Evolutionary conservation across 2,113 vertebrate species (phyloP), one percentile per base, ranked within the genome.

Genomic region (Heteronetta atricapilla): DNA sequence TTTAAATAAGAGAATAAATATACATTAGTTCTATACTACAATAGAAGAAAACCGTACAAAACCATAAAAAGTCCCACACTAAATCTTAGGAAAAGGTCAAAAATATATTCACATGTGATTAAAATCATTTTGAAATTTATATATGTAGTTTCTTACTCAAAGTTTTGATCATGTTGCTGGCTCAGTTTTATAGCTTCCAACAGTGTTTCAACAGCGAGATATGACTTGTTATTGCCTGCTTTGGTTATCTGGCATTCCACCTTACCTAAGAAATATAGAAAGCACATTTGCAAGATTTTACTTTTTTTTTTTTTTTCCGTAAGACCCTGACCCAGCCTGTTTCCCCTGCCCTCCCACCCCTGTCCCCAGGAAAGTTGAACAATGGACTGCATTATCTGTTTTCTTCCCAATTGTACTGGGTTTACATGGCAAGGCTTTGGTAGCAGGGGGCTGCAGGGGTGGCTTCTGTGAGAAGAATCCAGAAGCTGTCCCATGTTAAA

Each of bases 161-260:
- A 95, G n/a, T 98, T 98, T 95, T 98, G 98, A 70, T 98, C 97
- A 84, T 98, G 90, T 86, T 68, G 90, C 82, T 97, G 95, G 79
- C 97, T 98, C 56, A 98, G 62, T 55, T 96, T 97, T 96, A 99
- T 95, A 95, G 98, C 97, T 73, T 98, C 95, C 84, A 97, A 93
- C 17, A 99, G 97, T 82, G 92, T 97, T 77, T 98, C 94, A 77
- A 89, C 58, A 95, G 95, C 94, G 77, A 20, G 40, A 76, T 84
- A 91, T 52, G 96, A 95, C 34, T 94, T 95, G 73, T 90, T 74
- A 83, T 90, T 83, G 58, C 95, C 70, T 69, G 95, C 82, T 79
- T 94, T 95, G 83, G 93, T 85, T 70, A 98, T 94, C 75, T 97
- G 97, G 42, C 96, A n/a, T 80, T 98, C 97, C 66, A 98, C 94